phyloP scores from a whole-genome alignment of 2,888 invertebrate genomes.

The Lycocerus yunnanus region DNA sequence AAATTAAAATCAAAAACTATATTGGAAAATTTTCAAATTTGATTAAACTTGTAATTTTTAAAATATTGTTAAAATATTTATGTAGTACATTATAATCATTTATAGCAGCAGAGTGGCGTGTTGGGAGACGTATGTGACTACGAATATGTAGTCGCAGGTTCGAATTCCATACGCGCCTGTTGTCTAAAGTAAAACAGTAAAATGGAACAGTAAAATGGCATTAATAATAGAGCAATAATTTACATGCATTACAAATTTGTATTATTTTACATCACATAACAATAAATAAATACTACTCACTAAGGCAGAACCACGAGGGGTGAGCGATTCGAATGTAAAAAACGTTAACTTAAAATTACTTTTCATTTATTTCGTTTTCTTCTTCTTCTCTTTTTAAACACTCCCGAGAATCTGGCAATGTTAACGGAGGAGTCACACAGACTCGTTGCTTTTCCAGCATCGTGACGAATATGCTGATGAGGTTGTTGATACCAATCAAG shows the following conservation, averaged over 20 bases:
- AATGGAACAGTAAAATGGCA: too few species aligned
- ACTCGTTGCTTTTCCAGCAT: slow-evolving; percentile 58
- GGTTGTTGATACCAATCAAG: slow-evolving; percentile 87
- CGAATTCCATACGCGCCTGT: too few species aligned
- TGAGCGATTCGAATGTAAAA: not conserved
- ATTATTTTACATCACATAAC: not conserved
- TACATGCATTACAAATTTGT: not conserved
- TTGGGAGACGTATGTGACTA: too few species aligned
- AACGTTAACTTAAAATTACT: not conserved
- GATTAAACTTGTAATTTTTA: too few species aligned
- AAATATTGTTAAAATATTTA: too few species aligned
- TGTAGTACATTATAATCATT: too few species aligned
- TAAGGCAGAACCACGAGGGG: not conserved
- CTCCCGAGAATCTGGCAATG: slow-evolving; percentile 42
- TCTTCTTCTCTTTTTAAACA: not conserved
- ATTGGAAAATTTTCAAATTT: too few species aligned
- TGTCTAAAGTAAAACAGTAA: too few species aligned
- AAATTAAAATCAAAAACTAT: too few species aligned
- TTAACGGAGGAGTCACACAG: slow-evolving; percentile 48
- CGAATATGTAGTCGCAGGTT: too few species aligned
- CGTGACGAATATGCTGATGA: slow-evolving; percentile 81
- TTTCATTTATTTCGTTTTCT: not conserved
- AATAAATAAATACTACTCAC: not conserved
- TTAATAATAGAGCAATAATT: not conserved
- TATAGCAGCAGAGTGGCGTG: too few species aligned